phyloP scores from a whole-genome alignment of 1,140 invertebrate genomes.

The Harlomillsia oculata region DNA sequence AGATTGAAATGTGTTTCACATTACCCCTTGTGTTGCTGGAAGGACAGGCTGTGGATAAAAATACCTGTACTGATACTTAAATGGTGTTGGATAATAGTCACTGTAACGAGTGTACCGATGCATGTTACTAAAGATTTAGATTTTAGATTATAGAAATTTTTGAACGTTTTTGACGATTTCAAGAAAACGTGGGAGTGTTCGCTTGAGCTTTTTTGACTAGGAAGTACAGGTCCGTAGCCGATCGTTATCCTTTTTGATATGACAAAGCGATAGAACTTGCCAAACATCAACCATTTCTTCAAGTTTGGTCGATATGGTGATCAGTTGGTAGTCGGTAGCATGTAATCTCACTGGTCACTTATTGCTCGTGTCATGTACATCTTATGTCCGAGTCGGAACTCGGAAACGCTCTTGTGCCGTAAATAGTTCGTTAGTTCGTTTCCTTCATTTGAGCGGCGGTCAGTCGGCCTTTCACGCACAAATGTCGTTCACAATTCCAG shows the following conservation, averaged over 20 bases:
- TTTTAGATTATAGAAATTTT: not conserved
- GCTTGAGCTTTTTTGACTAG: not conserved
- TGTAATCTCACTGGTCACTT: not conserved
- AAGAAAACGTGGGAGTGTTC: not conserved
- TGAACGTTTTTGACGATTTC: not conserved
- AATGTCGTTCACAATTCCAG: too few species aligned
- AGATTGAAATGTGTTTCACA: not conserved
- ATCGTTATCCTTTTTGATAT: not conserved
- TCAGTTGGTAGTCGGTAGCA: not conserved
- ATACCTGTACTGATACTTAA: conserved; percentile 29
- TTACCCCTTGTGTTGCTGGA: conserved; percentile 17
- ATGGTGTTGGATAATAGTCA: conserved; percentile 28
- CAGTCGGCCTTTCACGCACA: too few species aligned
- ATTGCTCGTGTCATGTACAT: too few species aligned
- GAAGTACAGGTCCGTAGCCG: not conserved
- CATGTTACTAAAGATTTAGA: conserved; percentile 2
- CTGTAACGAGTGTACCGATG: conserved; percentile 22
- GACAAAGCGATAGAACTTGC: not conserved
- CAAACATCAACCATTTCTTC: not conserved
- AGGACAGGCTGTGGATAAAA: conserved; percentile 28
- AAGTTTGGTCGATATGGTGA: conserved; percentile 5
- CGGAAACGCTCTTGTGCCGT: too few species aligned
- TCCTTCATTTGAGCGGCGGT: too few species aligned
- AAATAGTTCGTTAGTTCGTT: too few species aligned
- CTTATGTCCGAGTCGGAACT: too few species aligned